A percentile compares a stretch with the other conserved stretches of the same genome.
These are phyloP conservation scores for Cathartes aura DNA, from an alignment of 2,113 vertebrate genomes.

Conservation along the genomic window DNA sequence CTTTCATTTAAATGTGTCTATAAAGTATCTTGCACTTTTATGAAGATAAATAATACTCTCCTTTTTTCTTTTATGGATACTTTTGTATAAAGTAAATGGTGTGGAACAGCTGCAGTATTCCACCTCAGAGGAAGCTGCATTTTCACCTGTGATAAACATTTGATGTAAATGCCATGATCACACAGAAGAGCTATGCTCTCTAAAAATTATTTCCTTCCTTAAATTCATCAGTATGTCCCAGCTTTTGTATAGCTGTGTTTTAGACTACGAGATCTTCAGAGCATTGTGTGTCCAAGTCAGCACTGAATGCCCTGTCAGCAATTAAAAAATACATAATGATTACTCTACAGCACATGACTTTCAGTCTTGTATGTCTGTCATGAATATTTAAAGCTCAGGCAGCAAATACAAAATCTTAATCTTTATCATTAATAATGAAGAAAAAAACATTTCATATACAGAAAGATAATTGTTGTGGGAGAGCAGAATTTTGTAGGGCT, in stretches of 20 bases:
- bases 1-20: neutral
- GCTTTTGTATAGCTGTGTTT: neutral
- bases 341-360: neutral
- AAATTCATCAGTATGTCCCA: neutral
- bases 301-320: neutral
- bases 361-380: neutral
- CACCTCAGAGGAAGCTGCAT: conserved; percentile 20
- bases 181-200: neutral
- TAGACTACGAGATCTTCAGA: neutral
- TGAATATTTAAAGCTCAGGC: neutral
- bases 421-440: neutral
- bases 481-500: neutral
- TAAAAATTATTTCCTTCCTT: neutral
- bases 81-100: conserved; percentile 11
- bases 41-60: neutral
- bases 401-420: neutral
- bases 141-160: conserved; percentile 6
- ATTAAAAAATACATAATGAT: conserved; percentile 11
- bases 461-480: neutral
- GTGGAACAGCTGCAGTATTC: conserved; percentile 49
- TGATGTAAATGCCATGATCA: neutral
- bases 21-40: neutral
- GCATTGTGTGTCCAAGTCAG: neutral
- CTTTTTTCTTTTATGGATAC: neutral
- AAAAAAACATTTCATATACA: neutral